Evolutionary conservation across 2,888 invertebrate genomes (phyloP), one percentile per base, ranked within the genome.

Genomic region (Cordilura impudica): DNA sequence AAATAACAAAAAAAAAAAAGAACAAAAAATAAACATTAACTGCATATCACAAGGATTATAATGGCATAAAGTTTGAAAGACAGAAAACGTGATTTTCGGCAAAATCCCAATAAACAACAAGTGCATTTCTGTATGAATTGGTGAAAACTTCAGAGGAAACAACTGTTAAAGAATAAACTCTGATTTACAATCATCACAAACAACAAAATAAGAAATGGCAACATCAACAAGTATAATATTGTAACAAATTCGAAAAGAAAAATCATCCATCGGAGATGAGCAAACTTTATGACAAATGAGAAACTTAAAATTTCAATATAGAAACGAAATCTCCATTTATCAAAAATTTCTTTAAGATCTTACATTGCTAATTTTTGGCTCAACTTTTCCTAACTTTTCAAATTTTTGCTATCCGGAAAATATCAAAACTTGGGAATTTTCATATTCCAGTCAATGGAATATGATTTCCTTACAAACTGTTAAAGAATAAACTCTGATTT

Each of bases 101-200:
- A 78, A 78, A 75, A 75, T 0, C 53, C 79, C 67, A 71, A 74
- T 71, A 70, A 53, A 61, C 66, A 74, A 66, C 78, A 79, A 79
- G 75, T 79, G 79, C 75, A 75, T 75, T 71, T 4, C 51, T 61
- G 61, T 49, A 47, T 53, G 56, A 67, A 61, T 39, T 49, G 21
- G 8, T 1, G 16, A 21, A 47, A 69, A 67, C 21, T 58, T n/a
- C 14, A 49, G 51, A 69, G 63, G 5, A 19, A 58, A 58, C 26
- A 23, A 19, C 47, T 56, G 39, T 21, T 12, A 65, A 70, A 53
- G 58, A 18, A 73, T 49, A 71, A 75, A 75, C 79, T 67, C 81
- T 82, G 82, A 82, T 82, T 83, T 82, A 81, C 79, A 82, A 77
- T 81, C 81, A 72, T 77, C 72, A 82, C 72, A 60, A 66, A 19